Percentiles rank a stretch among this genome's conserved stretches.
Evolutionary conservation across 2,113 vertebrate species (phyloP).

Genomic region (Neogobius melanostomus): DNA sequence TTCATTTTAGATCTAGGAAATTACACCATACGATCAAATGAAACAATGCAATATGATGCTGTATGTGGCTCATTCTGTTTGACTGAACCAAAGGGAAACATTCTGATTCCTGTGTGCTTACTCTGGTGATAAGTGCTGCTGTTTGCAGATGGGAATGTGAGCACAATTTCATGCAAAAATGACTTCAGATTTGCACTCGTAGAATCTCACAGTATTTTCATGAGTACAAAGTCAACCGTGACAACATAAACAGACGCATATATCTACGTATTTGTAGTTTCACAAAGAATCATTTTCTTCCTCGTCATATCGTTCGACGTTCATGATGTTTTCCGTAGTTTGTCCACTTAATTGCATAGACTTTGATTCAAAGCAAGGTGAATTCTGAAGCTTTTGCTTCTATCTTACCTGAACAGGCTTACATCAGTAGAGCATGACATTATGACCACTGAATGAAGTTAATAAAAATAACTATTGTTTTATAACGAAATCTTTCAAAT

Average conservation of each 20-base stretch:
- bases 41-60: neutral
- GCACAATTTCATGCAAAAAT: conserved; percentile 34
- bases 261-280: conserved; percentile 6
- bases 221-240: neutral
- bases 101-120: conserved; percentile 30
- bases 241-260: neutral
- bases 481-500: no score
- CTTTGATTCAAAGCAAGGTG: neutral
- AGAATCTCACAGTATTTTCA: neutral
- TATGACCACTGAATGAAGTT: no score
- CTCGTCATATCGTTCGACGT: neutral
- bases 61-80: conserved; percentile 15
- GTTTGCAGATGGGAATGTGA: conserved; percentile 20
- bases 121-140: conserved; percentile 29
- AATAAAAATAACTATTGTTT: no score
- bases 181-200: conserved; percentile 18
- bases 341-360: neutral
- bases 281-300: neutral
- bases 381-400: neutral
- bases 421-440: neutral
- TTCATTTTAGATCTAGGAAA: no score
- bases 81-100: conserved; percentile 15
- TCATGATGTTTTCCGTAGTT: neutral
- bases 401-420: neutral
- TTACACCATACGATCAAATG: conserved; percentile 10